phyloP scores from a whole-genome alignment of 2,888 invertebrate genomes.

The Stratiomys singularior region DNA sequence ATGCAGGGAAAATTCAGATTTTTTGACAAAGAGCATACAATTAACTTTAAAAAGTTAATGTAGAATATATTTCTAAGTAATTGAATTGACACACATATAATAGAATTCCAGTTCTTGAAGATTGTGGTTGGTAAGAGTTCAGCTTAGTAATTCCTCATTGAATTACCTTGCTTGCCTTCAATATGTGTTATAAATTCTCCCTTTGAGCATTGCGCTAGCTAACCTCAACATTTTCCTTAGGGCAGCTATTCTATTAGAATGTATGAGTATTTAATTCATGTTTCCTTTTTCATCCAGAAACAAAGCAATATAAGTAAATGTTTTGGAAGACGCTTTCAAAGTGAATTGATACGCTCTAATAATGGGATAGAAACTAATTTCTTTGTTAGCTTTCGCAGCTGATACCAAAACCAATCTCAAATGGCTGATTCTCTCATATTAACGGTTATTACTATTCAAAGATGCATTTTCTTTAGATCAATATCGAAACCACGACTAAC shows the following conservation, averaged over 20 bases:
- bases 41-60: too few relatives aligned
- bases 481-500: conserved; percentile 24
- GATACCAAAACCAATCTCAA: conserved; percentile 32
- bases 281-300: not conserved
- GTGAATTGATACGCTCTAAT: not conserved
- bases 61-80: too few relatives aligned
- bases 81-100: too few relatives aligned
- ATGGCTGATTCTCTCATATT: conserved; percentile 8
- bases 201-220: conserved; percentile 2
- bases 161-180: too few relatives aligned
- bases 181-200: not conserved
- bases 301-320: not conserved
- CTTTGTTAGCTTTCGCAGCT: conserved; percentile 15
- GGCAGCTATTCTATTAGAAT: conserved; percentile 27
- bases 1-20: too few relatives aligned
- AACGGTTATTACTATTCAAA: conserved; percentile 12
- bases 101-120: too few relatives aligned
- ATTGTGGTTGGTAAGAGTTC: too few relatives aligned
- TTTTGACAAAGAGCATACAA: too few relatives aligned
- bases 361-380: not conserved
- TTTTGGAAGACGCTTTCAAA: not conserved
- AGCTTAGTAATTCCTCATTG: too few relatives aligned
- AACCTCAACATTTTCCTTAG: conserved; percentile 30
- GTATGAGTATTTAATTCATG: conserved; percentile 9
- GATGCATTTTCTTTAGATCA: conserved; percentile 26